Conservation (phyloP, 2,113 vertebrate species). For the Hemibagrus wyckioides region DNA sequence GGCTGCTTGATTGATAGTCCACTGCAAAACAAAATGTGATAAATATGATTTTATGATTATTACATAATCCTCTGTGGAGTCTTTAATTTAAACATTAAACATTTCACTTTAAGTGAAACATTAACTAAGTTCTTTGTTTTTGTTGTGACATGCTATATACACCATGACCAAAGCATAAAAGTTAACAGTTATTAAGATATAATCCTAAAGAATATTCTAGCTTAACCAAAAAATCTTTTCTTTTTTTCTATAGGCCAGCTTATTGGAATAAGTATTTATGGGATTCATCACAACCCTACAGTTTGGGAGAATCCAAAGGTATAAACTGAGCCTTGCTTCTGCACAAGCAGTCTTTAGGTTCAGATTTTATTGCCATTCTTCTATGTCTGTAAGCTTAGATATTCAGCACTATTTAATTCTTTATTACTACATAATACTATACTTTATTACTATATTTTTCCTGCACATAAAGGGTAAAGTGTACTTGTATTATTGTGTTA, state of each 20-base stretch:
- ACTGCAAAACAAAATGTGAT: neutral
- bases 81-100: neutral
- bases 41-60: neutral
- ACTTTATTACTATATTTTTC: neutral
- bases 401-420: neutral
- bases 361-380: neutral
- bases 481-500: neutral
- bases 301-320: conserved; percentile 81
- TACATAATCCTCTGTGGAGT: neutral
- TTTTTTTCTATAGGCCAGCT: conserved; percentile 56
- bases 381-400: neutral
- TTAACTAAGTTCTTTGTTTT: conserved; percentile 45
- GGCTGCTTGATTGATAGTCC: neutral
- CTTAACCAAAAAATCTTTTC: neutral
- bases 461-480: neutral
- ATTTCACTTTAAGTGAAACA: no score
- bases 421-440: neutral
- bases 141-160: neutral
- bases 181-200: neutral
- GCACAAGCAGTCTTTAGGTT: neutral
- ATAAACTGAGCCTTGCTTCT: conserved; percentile 23
- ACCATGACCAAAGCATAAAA: neutral
- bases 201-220: neutral
- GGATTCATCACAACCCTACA: conserved; percentile 72
- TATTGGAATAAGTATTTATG: conserved; percentile 72